phyloP scores from a whole-genome alignment of 2,113 vertebrate species.

The Gnathonemus longibarbis region DNA sequence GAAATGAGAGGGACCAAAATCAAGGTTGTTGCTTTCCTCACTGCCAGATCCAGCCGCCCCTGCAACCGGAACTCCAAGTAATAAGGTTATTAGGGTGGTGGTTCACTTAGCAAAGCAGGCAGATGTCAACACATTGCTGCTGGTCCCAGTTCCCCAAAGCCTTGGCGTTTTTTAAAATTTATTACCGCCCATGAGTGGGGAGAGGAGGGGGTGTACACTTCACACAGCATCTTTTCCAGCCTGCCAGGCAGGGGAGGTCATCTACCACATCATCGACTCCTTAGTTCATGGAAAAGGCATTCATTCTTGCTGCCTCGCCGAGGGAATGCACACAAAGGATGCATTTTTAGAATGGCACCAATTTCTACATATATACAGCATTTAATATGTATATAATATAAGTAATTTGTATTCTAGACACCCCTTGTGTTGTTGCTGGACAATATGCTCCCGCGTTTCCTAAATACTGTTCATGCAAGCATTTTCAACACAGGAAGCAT shows the following conservation, averaged over 20 bases:
- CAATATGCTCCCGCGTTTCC: background rate
- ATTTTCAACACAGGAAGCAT: background rate
- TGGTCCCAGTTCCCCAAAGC: background rate
- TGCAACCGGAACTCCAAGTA: background rate
- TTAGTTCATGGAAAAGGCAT: background rate
- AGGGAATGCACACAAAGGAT: background rate
- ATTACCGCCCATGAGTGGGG: background rate
- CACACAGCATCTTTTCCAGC: slow-evolving; percentile 10
- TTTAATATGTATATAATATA: background rate
- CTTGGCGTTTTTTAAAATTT: slow-evolving; percentile 2
- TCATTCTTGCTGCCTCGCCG: background rate
- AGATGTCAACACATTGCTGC: slow-evolving; percentile 4
- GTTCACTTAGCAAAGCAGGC: slow-evolving; percentile 4
- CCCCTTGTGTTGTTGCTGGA: background rate
- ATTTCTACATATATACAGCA: background rate
- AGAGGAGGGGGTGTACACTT: background rate
- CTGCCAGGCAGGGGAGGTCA: slow-evolving; percentile 6
- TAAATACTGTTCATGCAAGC: background rate
- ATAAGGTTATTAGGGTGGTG: slow-evolving; percentile 10
- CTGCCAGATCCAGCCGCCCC: background rate
- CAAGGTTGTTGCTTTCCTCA: background rate
- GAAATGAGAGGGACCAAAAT: background rate
- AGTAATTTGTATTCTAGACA: background rate
- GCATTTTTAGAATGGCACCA: background rate
- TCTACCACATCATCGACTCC: background rate